A percentile compares a stretch with the other conserved stretches of the same genome.
These are phyloP conservation scores for Channa maculata DNA, from an alignment of 2,113 vertebrate species.

Conservation along the genomic window DNA sequence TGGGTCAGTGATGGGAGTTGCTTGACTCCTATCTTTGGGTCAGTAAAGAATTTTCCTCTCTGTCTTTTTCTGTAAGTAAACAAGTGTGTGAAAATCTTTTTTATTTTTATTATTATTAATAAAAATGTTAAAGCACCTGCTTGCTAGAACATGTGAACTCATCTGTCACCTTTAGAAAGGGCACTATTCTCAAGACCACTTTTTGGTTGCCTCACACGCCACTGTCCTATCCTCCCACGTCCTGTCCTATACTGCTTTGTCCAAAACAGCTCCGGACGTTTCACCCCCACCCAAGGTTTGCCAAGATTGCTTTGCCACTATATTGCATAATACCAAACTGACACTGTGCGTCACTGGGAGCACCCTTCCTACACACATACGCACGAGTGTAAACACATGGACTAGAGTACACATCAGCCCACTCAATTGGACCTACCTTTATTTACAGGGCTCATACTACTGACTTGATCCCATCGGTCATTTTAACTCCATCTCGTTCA, in stretches of 20 bases:
- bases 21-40: conserved; percentile 42
- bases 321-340: conserved; percentile 70
- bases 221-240: conserved; percentile 45
- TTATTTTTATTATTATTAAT: neutral
- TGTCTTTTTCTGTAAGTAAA: conserved; percentile 18
- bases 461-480: conserved; percentile 29
- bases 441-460: conserved; percentile 37
- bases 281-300: conserved; percentile 55
- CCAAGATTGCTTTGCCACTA: conserved; percentile 37
- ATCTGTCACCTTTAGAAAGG: conserved; percentile 39
- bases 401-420: conserved; percentile 21
- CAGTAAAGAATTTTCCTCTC: conserved; percentile 22
- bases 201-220: conserved; percentile 61
- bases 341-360: conserved; percentile 72
- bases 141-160: neutral
- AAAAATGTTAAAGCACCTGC: neutral
- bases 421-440: conserved; percentile 41
- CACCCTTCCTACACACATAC: conserved; percentile 65
- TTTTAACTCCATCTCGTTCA: conserved; percentile 17
- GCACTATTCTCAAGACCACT: conserved; percentile 27
- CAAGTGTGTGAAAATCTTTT: neutral
- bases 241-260: conserved; percentile 56
- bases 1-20: conserved; percentile 55
- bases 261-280: conserved; percentile 48
- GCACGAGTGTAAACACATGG: conserved; percentile 49